Evolutionary conservation across 2,888 invertebrate genomes (phyloP).

Genomic region (Pollenia angustigena): DNA sequence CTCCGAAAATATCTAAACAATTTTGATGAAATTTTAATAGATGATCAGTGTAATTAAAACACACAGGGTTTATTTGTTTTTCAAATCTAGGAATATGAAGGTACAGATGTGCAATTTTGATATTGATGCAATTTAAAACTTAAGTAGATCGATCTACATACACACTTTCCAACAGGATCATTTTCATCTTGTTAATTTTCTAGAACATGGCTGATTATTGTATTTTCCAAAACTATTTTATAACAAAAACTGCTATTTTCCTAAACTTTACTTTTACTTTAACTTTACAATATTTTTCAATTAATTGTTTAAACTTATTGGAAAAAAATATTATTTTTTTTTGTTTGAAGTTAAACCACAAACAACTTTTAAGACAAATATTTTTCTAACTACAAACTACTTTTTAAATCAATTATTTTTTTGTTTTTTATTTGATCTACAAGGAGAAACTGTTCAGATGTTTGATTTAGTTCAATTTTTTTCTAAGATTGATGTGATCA

Average conservation of each 20-base stretch:
- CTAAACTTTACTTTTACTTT: not conserved
- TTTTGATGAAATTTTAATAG: no score
- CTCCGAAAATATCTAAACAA: no score
- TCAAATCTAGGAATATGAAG: no score
- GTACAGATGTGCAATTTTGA: no score
- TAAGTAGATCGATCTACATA: no score
- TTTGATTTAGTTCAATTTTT: not conserved
- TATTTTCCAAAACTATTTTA: no score
- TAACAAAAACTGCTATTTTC: conserved; percentile 6
- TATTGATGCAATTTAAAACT: no score
- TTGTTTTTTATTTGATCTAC: not conserved
- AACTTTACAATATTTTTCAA: not conserved
- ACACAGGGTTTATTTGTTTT: no score
- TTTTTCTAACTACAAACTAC: not conserved
- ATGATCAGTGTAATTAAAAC: no score
- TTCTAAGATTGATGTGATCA: conserved; percentile 32
- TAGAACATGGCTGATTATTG: no score
- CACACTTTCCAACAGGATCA: no score
- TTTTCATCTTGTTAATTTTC: no score
- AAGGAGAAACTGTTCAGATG: conserved; percentile 17
- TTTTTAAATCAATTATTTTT: conserved; percentile 13
- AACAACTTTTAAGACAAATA: conserved; percentile 35
- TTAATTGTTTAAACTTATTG: not conserved
- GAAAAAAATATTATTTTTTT: not conserved
- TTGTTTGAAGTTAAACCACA: conserved; percentile 16